phyloP scores from a whole-genome alignment of 2,888 invertebrate species.

The Agonopterix heracliana region DNA sequence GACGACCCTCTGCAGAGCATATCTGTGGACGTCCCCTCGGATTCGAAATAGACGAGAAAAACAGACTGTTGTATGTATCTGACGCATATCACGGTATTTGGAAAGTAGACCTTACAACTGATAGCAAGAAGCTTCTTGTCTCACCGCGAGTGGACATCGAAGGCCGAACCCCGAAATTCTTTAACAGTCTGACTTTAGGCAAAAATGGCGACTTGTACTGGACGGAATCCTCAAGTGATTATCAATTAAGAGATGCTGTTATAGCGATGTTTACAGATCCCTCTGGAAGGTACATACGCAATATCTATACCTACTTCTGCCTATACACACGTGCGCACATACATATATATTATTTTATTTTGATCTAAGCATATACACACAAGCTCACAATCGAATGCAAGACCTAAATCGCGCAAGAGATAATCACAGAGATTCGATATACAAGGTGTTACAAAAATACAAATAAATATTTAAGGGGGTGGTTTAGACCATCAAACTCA shows the following conservation, averaged over 20 bases:
- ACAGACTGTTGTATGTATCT: conserved; percentile 80
- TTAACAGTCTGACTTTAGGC: conserved; percentile 86
- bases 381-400: too few species aligned
- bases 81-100: conserved; percentile 95
- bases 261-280: conserved; percentile 82
- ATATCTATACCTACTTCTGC: too few species aligned
- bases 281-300: conserved; percentile 87
- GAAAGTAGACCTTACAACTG: conserved; percentile 85
- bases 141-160: conserved; percentile 81
- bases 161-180: conserved; percentile 80
- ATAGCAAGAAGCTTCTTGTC: conserved; percentile 80
- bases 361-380: too few species aligned
- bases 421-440: too few species aligned
- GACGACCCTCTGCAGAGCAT: conserved; percentile 83
- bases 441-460: too few species aligned
- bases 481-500: too few species aligned
- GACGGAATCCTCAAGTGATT: conserved; percentile 89
- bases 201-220: conserved; percentile 91
- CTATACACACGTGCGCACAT: too few species aligned
- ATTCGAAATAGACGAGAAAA: conserved; percentile 84
- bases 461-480: too few species aligned
- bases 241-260: conserved; percentile 82
- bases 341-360: too few species aligned
- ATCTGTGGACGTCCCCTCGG: conserved; percentile 96
- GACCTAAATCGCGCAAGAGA: too few species aligned